phyloP scores from a whole-genome alignment of 35 echinoderm and acorn worm species.

The Ptychodera flava region DNA sequence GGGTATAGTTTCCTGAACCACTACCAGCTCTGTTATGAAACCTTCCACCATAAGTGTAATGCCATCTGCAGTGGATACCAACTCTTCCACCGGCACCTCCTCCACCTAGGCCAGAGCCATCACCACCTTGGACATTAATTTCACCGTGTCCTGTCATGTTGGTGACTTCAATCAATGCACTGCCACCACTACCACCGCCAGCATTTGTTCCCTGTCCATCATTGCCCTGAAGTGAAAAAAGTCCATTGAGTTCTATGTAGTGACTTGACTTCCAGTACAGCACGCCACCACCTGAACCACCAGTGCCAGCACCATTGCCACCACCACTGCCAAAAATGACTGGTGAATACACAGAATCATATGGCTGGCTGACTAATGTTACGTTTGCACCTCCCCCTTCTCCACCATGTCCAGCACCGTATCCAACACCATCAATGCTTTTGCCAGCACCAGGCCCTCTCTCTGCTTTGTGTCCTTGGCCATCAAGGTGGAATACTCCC shows the following conservation, averaged over 20 bases:
- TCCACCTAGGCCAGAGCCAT: constrained; percentile 47
- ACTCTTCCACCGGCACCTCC: constrained; percentile 73
- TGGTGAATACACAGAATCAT: constrained; percentile 63
- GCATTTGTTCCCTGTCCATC: constrained; percentile 38
- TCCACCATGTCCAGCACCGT: constrained; percentile 84
- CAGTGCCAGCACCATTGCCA: constrained; percentile 52
- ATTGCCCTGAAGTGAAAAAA: constrained; percentile 50
- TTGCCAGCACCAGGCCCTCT: constrained; percentile 54
- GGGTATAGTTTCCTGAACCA: constrained; percentile 13
- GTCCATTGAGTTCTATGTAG: constrained; percentile 72
- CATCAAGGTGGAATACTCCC: constrained; percentile 88
- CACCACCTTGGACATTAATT: constrained; percentile 54
- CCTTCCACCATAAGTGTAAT: constrained; percentile 72
- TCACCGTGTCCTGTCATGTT: constrained; percentile 89
- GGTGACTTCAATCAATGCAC: constrained; percentile 68
- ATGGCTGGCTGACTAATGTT: constrained; percentile 51
- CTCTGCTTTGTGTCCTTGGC: constrained; percentile 53
- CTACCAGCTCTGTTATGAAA: constrained; percentile 65
- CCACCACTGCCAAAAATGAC: constrained; percentile 72
- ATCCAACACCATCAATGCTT: constrained; percentile 38
- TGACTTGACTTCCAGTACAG: constrained; percentile 72
- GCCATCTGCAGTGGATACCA: constrained; percentile 81
- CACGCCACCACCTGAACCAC: constrained; percentile 74
- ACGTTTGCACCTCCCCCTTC: constrained; percentile 66
- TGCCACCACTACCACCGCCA: constrained; percentile 79